A percentile compares a stretch with the other conserved stretches of the same genome.
These are phyloP conservation scores for Raja brachyura DNA, from an alignment of 2,113 vertebrate genomes.

Conservation along the genomic window DNA sequence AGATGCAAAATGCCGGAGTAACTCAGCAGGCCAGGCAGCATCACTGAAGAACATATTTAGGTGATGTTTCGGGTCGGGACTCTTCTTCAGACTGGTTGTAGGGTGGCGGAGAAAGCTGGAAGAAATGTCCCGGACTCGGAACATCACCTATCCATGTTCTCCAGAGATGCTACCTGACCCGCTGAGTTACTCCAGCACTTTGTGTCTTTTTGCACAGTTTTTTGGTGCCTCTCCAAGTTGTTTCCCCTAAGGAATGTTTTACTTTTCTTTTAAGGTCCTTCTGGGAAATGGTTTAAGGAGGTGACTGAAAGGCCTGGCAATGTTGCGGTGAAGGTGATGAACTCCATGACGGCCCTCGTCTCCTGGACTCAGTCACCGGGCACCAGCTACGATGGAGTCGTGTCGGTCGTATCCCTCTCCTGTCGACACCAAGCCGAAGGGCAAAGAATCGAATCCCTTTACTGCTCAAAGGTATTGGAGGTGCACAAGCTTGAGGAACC, in stretches of 20 bases:
- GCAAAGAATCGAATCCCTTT: conserved; percentile 83
- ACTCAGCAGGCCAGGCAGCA: no score
- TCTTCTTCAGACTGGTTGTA: no score
- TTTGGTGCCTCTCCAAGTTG: background rate
- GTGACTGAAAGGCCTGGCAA: conserved; percentile 73
- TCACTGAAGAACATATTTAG: no score
- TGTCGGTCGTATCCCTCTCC: conserved; percentile 82
- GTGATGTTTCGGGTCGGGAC: no score
- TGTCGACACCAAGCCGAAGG: conserved; percentile 79
- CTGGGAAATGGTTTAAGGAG: conserved; percentile 78
- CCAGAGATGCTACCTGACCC: no score
- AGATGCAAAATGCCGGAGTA: no score
- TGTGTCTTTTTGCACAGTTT: background rate
- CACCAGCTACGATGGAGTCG: conserved; percentile 65
- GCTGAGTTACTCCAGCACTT: no score
- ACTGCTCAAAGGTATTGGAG: conserved; percentile 73
- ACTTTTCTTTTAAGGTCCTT: conserved; percentile 57
- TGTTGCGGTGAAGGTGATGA: conserved; percentile 67
- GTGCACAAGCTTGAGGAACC: background rate
- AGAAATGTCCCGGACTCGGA: no score
- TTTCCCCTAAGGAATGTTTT: background rate
- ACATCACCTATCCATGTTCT: no score
- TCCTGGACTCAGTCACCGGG: conserved; percentile 69
- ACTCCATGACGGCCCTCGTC: conserved; percentile 71
- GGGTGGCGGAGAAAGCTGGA: no score